Base-by-base conservation (phyloP, 2,113 vertebrate genomes). In the Pachyramphus minor region DNA sequence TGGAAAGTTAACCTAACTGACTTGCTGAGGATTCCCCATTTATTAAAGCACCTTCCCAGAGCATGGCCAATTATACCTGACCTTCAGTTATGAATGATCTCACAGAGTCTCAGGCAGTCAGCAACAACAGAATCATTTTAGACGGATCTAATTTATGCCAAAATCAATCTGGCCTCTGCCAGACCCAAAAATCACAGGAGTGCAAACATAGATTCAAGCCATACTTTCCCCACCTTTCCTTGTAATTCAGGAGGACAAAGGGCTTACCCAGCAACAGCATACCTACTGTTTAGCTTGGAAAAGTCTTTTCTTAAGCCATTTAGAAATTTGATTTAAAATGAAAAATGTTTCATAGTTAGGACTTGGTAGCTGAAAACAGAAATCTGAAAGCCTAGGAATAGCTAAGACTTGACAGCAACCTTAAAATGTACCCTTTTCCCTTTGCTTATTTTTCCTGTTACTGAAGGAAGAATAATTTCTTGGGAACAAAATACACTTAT, bases 381-480 rank as follows among this genome's bases (percentile, higher is more conserved):
- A 88, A 80, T 52, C 35, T 90, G 23, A 74, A 92, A 74, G 47
- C 45, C 81, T 71, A 69, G 42, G 55, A 84, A 87, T 11, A 79
- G 72, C 47, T 58, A 76, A 59, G 44, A 44, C 44, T 76, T 86
- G 53, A 82, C 37, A 90, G 55, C 24, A 87, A 79, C 55, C 33
- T 87, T 90, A 94, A 94, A 47, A 86, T 23, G 19, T 50, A 82
- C 17, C 33, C 30, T 76, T 90, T 86, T 53, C 28, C 14, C 41
- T 85, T 88, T 80, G 62, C 85, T 95, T 88, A 90, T 88, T 94
- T 91, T 86, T 95, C 75, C 59, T 93, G 28, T 93, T 92, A 90
- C 55, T 67, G 79, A 93, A 85, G 59, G 69, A 90, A 95, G 72
- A 95, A 91, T 90, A 55, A 85, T 90, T 96, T 96, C 64, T 87